Percentiles rank a stretch among this genome's conserved stretches.
phyloP scores from a whole-genome alignment of 1,140 invertebrate species.

The Atopsyche davidsoni region DNA sequence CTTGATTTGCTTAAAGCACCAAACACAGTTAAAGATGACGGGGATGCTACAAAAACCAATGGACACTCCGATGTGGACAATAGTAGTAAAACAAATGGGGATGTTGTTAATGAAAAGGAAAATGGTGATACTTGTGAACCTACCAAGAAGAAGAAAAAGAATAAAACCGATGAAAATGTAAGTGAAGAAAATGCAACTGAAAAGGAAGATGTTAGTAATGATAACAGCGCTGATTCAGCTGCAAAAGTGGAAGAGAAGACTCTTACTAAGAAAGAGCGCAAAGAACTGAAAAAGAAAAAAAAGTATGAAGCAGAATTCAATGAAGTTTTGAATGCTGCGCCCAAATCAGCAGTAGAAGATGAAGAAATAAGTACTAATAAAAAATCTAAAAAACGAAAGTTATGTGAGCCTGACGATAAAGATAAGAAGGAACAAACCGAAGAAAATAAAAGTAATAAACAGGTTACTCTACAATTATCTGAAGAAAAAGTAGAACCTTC shows the following conservation, averaged over 20 bases:
- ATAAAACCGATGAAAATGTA: slow-evolving; percentile 23
- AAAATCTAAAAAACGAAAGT: slow-evolving; percentile 35
- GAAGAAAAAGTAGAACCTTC: slow-evolving; percentile 15
- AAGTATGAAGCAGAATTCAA: slow-evolving; percentile 47
- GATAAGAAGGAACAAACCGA: slow-evolving; percentile 22
- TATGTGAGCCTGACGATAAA: slow-evolving; percentile 40
- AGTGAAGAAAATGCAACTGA: slow-evolving; percentile 18
- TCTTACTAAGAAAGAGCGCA: slow-evolving; percentile 48
- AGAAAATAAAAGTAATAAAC: too few relatives aligned
- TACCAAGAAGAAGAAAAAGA: slow-evolving; percentile 27
- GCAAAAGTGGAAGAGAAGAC: slow-evolving; percentile 44
- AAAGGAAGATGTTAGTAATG: slow-evolving; percentile 9
- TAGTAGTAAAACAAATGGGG: slow-evolving; percentile 26
- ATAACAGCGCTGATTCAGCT: slow-evolving; percentile 27
- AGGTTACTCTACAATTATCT: slow-evolving; percentile 2
- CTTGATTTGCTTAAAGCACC: slow-evolving; percentile 49
- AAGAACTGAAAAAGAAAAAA: slow-evolving; percentile 48
- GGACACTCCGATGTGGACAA: too few relatives aligned
- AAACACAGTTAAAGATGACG: too few relatives aligned
- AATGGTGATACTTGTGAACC: slow-evolving; percentile 6
- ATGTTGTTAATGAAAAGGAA: slow-evolving; percentile 27
- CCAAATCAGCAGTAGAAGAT: slow-evolving; percentile 1
- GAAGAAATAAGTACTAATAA: slow-evolving; percentile 31
- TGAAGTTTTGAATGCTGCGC: slow-evolving; percentile 21
- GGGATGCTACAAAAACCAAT: slow-evolving; percentile 33